Evolutionary conservation across 2,113 vertebrate genomes (phyloP).

Genomic region (Todiramphus chloris): DNA sequence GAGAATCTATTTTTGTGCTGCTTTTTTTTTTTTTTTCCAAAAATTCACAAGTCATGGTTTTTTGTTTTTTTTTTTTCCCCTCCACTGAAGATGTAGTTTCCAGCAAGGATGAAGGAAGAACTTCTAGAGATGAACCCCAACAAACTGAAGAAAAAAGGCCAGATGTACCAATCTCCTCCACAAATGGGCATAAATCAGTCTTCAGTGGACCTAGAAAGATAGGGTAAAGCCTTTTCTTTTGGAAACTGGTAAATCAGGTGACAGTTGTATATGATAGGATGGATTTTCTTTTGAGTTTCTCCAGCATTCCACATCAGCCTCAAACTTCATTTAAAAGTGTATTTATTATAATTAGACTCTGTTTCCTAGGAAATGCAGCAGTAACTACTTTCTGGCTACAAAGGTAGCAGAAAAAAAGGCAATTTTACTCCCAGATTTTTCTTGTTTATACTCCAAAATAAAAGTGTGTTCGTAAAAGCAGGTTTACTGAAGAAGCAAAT

Average conservation of each 20-base stretch:
- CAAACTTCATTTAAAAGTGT: background rate
- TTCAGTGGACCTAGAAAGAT: slow-evolving; percentile 76
- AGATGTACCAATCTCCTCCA: slow-evolving; percentile 66
- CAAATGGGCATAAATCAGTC: slow-evolving; percentile 66
- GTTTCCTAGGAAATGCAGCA: slow-evolving; percentile 29
- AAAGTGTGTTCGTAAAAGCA: background rate
- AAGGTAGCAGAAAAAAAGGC: background rate
- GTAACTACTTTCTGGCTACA: slow-evolving; percentile 13
- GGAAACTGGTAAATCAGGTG: background rate
- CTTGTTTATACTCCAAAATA: background rate
- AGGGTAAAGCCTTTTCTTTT: slow-evolving; percentile 75
- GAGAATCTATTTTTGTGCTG: background rate
- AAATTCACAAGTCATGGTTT: background rate
- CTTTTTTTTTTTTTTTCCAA: background rate
- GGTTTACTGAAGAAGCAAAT: background rate
- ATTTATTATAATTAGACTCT: background rate
- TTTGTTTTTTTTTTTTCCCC: background rate
- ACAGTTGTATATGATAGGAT: background rate
- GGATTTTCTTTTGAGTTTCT: background rate
- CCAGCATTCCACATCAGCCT: background rate
- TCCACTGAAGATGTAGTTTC: background rate
- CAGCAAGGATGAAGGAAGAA: slow-evolving; percentile 30
- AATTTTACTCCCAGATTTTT: background rate
- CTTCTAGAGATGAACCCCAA: slow-evolving; percentile 21
- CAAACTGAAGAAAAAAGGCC: slow-evolving; percentile 49